Base-by-base conservation (phyloP, 2,888 invertebrate genomes). In the Tortricodes alternella region DNA sequence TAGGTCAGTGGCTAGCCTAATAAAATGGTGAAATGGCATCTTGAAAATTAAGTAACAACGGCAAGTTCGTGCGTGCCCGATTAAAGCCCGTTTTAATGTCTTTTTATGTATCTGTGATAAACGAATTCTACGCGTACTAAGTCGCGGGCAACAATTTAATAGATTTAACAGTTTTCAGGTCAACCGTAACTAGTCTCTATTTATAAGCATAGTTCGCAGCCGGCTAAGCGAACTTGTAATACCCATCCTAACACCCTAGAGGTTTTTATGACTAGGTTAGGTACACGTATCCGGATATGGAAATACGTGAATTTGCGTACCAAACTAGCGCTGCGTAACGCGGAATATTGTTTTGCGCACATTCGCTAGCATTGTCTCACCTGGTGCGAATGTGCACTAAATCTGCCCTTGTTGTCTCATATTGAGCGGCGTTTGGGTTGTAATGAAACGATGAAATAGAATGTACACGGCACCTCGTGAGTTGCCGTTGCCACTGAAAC, bases 351-450 rank as follows among this genome's bases (percentile, higher is more conserved):
- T 41, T 53, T 37, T 27, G 41, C 34, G 39, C 35, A 46, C 46
- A 38, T 53, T 46, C 23, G 27, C 51, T 37, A 49, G 38, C 39
- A 48, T 46, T 56, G 63, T 58, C 41, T 59, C 62, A 62, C 62
- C 60, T 64, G 64, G 50, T 34, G 50, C 46, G 46, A 64, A 64
- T 55, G 61, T 61, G 53, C 53, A 41, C 59, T 60, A 62, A 61
- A 62, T 64, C 59, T 43, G 51, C 38, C n/a, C 49, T 41, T 61
- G 58, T 61, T 61, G 61, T 59, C 53, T 62, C 53, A 56, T 59
- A 62, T 63, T 51, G 57, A 59, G 60, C 58, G 34, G n/a, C n/a
- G n/a, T 21, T 15, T 23, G 18, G 48, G 53, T 29, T 34, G 44
- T 46, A 57, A n/a, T n/a, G n/a, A n/a, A n/a, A 39, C 35, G 27